Conservation (phyloP, 2,888 invertebrate genomes). For the Philereme vetulata region DNA sequence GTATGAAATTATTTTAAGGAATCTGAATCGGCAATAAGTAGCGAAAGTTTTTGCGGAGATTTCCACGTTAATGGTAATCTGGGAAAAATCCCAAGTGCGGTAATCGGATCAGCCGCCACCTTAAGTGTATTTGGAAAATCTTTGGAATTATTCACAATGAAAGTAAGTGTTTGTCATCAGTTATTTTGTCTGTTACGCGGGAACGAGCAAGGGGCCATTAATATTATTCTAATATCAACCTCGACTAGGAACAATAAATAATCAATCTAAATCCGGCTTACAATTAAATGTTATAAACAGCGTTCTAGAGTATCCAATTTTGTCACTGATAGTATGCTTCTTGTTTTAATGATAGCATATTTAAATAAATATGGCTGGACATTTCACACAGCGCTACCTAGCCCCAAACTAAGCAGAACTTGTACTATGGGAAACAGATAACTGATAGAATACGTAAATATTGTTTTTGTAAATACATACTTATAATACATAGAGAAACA, state of each 20-base stretch:
- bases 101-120: conserved; percentile 64
- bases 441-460: no score
- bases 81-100: conserved; percentile 58
- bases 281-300: conserved; percentile 3
- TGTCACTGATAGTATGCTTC: background rate
- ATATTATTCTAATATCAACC: conserved; percentile 25
- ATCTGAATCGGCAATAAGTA: conserved; percentile 68
- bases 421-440: no score
- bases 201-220: conserved; percentile 38
- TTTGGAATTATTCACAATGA: conserved; percentile 55
- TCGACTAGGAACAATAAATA: conserved; percentile 29
- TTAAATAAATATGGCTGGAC: no score
- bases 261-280: conserved; percentile 16
- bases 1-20: conserved; percentile 69
- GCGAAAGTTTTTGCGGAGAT: conserved; percentile 64
- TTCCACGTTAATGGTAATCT: conserved; percentile 69
- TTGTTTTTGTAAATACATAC: no score
- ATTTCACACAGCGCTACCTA: no score
- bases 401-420: no score
- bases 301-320: conserved; percentile 4
- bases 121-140: conserved; percentile 57
- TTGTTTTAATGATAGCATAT: conserved; percentile 11
- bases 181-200: conserved; percentile 48
- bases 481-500: no score
- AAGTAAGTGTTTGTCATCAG: conserved; percentile 54